Evolutionary conservation across 23 tunicate genomes (phyloP).

Genomic region (Ascidia mentula): DNA sequence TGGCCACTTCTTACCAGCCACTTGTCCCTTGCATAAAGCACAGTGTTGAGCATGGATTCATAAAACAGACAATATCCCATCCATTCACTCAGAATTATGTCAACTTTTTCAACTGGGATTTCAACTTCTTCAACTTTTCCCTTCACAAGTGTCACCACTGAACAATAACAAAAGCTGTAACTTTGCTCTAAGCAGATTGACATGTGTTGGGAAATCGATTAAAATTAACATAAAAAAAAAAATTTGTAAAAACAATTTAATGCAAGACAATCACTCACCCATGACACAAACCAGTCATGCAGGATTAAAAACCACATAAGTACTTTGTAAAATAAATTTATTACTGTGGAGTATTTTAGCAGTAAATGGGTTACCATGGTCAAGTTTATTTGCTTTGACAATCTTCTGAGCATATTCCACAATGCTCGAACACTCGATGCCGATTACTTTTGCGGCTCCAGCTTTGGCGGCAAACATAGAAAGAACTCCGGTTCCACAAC

Average conservation of each 20-base stretch:
- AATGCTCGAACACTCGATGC: conserved; percentile 91
- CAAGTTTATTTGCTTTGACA: conserved; percentile 83
- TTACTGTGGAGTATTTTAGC: no score
- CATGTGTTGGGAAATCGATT: no score
- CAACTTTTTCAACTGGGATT: conserved; percentile 97
- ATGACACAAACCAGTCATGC: not conserved
- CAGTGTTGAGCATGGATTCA: conserved; percentile 99
- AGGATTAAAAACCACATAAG: not conserved
- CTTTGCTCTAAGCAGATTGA: no score
- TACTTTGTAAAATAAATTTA: no score
- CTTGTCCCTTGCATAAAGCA: conserved; percentile 92
- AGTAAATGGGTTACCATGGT: conserved; percentile 64
- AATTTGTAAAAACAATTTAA: not conserved
- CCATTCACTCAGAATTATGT: conserved; percentile 97
- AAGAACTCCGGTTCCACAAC: conserved; percentile 97
- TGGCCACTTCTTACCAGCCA: conserved; percentile 68
- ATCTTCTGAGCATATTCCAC: conserved; percentile 94
- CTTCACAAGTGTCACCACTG: conserved; percentile 88
- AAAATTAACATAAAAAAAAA: no score
- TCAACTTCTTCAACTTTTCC: conserved; percentile 99
- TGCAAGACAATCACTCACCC: no score
- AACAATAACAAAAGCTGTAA: not conserved
- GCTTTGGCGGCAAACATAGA: conserved; percentile 99
- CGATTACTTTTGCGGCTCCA: conserved; percentile 96
- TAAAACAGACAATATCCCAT: conserved; percentile 99